Evolutionary conservation across 2,888 invertebrate genomes (phyloP).

Genomic region (Carterocephalus palaemon): DNA sequence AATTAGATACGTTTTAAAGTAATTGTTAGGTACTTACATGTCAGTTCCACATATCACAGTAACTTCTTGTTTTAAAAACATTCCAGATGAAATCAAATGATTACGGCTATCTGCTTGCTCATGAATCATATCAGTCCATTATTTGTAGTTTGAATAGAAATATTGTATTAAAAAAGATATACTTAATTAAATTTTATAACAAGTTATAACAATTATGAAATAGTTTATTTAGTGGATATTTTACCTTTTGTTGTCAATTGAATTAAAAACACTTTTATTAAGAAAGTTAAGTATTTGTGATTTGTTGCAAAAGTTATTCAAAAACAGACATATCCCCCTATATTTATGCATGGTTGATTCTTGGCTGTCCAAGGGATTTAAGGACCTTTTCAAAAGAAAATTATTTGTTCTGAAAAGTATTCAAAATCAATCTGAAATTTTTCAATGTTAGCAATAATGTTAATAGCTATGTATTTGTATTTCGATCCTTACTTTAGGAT

Average conservation of each 20-base stretch:
- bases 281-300: too few relatives aligned
- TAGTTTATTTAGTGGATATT: too few relatives aligned
- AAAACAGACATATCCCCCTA: not conserved
- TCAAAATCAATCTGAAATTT: too few relatives aligned
- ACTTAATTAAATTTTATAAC: not conserved
- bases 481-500: constrained; percentile 43
- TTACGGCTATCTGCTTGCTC: constrained; percentile 20
- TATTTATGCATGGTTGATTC: not conserved
- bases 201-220: not conserved
- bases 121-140: constrained; percentile 15
- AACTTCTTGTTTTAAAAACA: constrained; percentile 22
- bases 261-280: too few relatives aligned
- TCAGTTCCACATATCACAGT: constrained; percentile 29
- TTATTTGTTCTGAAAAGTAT: too few relatives aligned
- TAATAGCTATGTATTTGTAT: too few relatives aligned
- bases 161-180: not conserved
- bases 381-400: too few relatives aligned
- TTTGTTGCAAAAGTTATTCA: not conserved
- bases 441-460: too few relatives aligned
- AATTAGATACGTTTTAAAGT: constrained; percentile 9
- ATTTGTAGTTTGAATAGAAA: constrained; percentile 1
- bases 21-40: constrained; percentile 29
- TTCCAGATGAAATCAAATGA: constrained; percentile 28
- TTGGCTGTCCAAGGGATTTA: too few relatives aligned
- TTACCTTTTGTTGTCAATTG: too few relatives aligned